Evolutionary conservation across 2,113 vertebrate species (phyloP).

Genomic region (Pyxicephalus adspersus): DNA sequence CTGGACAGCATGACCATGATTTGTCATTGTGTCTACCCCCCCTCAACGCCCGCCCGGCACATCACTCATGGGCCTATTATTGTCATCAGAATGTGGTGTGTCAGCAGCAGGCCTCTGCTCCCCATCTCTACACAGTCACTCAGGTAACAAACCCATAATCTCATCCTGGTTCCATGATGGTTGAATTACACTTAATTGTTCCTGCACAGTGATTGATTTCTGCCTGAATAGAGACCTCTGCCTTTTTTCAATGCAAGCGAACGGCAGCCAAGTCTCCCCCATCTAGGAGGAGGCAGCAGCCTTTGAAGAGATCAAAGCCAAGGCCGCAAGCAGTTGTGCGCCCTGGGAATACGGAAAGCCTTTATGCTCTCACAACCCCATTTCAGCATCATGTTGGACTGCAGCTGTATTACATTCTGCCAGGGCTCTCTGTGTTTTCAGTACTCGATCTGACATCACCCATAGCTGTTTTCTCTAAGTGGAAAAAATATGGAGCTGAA

Average conservation of each 20-base stretch:
- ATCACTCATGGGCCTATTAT: constrained; percentile 81
- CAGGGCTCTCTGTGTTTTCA: constrained; percentile 97
- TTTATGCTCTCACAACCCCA: constrained; percentile 96
- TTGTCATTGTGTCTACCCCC: constrained; percentile 81
- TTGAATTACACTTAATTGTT: constrained; percentile 99
- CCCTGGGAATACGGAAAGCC: constrained; percentile 99
- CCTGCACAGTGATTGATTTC: constrained; percentile 97
- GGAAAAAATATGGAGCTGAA: constrained; percentile 74
- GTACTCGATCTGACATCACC: constrained; percentile 98
- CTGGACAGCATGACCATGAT: constrained; percentile 88
- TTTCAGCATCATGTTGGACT: constrained; percentile 97
- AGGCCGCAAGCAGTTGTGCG: constrained; percentile 98
- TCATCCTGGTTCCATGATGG: constrained; percentile 87
- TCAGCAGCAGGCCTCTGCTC: constrained; percentile 77
- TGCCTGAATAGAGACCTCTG: constrained; percentile 91
- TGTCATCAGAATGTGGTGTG: constrained; percentile 79
- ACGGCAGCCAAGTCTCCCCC: constrained; percentile 95
- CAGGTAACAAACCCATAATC: constrained; percentile 99
- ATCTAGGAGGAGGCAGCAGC: constrained; percentile 95
- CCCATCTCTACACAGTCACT: constrained; percentile 80
- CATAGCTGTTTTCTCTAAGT: constrained; percentile 76
- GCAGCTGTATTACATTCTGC: constrained; percentile 98
- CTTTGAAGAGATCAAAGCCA: constrained; percentile 99
- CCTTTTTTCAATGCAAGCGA: constrained; percentile 84
- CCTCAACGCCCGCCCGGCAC: constrained; percentile 66